A percentile compares a stretch with the other conserved stretches of the same genome.
Evolutionary conservation across 2,113 vertebrate species (phyloP).

Genomic region (Parus major): DNA sequence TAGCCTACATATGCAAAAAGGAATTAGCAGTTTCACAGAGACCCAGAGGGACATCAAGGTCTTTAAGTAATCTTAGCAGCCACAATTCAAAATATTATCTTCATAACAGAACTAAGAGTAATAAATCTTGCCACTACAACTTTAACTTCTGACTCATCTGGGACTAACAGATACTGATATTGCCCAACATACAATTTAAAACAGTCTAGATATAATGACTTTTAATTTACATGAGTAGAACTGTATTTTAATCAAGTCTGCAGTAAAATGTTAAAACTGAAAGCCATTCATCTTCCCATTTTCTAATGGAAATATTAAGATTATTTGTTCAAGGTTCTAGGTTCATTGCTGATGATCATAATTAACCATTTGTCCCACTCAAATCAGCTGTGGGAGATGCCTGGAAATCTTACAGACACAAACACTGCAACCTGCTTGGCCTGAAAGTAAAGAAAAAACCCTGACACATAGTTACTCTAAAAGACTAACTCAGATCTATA

Average conservation of each 20-base stretch:
- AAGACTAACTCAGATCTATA: not conserved
- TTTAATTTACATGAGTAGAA: not conserved
- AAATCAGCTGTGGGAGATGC: not conserved
- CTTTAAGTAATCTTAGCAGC: not conserved
- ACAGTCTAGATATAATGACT: not conserved
- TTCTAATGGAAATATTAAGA: not conserved
- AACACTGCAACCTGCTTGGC: not conserved
- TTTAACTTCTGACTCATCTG: not conserved
- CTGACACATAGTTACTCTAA: not conserved
- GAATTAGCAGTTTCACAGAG: not conserved
- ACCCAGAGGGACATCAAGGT: not conserved
- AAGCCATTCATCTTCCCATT: not conserved
- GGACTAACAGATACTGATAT: not conserved
- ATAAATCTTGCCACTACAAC: not conserved
- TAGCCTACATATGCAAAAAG: not conserved
- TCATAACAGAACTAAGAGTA: not conserved
- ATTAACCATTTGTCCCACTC: not conserved
- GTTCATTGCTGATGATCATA: not conserved
- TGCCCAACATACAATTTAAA: not conserved
- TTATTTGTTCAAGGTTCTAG: not conserved
- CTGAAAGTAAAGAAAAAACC: not conserved
- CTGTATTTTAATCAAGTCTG: not conserved
- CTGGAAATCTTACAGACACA: not conserved
- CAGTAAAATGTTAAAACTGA: not conserved
- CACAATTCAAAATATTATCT: not conserved